phyloP scores from a whole-genome alignment of 2,888 invertebrate genomes.

The Drosophila subsilvestris region DNA sequence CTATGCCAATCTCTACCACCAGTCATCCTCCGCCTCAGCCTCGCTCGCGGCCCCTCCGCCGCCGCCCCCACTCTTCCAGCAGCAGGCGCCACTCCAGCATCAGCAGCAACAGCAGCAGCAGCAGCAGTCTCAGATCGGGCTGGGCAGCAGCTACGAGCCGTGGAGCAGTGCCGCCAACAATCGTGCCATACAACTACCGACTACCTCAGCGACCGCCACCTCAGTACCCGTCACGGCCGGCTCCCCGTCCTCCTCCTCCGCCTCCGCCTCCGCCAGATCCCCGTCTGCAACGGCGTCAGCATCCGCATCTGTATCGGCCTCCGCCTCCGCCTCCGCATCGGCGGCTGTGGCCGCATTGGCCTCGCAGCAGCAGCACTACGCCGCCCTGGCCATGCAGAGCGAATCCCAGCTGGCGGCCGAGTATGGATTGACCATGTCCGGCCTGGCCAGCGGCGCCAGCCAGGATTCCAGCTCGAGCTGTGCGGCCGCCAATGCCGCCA shows the following conservation, averaged over 20 bases:
- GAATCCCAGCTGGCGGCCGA: conserved; percentile 80
- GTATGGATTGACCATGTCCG: conserved; percentile 78
- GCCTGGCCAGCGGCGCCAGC: conserved; percentile 65
- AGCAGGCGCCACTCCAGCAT: conserved; percentile 24
- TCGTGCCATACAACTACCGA: conserved; percentile 64
- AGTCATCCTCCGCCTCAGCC: conserved; percentile 33
- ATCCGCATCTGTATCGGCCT: conserved; percentile 4
- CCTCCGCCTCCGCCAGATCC: conserved; percentile 48
- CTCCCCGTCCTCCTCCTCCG: conserved; percentile 21
- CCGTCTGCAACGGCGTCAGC: conserved; percentile 52
- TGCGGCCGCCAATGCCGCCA: conserved; percentile 22
- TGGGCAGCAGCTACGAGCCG: conserved; percentile 37
- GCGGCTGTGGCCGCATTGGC: conserved; percentile 24
- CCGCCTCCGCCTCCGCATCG: conserved; percentile 13
- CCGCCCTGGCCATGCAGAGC: conserved; percentile 80
- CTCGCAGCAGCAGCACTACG: conserved; percentile 64
- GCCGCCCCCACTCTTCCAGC: conserved; percentile 70
- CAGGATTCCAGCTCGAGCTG: conserved; percentile 39
- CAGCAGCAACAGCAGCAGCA: conserved; percentile 41
- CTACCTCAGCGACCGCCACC: conserved; percentile 63
- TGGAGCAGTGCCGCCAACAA: conserved; percentile 40
- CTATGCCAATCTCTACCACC: conserved; percentile 77
- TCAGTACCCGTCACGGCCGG: conserved; percentile 42
- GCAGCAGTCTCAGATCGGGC: conserved; percentile 29
- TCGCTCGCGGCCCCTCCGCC: conserved; percentile 32